Conservation (phyloP, 2,888 invertebrate genomes). For the Desoria tigrina region DNA sequence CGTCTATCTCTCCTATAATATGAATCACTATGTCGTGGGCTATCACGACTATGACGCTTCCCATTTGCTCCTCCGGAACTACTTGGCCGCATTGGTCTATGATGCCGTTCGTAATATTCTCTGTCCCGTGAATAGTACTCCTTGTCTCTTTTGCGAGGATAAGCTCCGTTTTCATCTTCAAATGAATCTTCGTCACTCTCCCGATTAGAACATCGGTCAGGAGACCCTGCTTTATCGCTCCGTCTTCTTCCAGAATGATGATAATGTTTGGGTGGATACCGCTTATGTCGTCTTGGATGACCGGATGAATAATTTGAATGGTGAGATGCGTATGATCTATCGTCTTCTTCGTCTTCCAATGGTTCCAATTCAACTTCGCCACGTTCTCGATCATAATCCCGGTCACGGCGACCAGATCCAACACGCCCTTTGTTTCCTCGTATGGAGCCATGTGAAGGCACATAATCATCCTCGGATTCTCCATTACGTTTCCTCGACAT, state of each 20-base stretch:
- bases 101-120: conserved; percentile 58
- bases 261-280: conserved; percentile 35
- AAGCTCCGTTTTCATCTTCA: conserved; percentile 55
- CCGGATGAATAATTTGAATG: conserved; percentile 41
- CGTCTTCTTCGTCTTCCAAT: conserved; percentile 48
- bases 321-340: conserved; percentile 47
- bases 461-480: conserved; percentile 49
- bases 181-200: conserved; percentile 50
- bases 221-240: conserved; percentile 13
- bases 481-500: conserved; percentile 33
- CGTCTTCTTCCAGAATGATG: conserved; percentile 24
- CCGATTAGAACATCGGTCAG: conserved; percentile 48
- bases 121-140: conserved; percentile 57
- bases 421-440: conserved; percentile 20
- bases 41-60: conserved; percentile 57
- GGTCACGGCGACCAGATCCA: background rate
- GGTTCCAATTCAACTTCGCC: conserved; percentile 34
- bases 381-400: conserved; percentile 30
- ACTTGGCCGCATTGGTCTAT: conserved; percentile 57
- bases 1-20: conserved; percentile 33
- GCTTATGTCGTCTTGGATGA: conserved; percentile 27
- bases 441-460: conserved; percentile 29
- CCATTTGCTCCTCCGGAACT: conserved; percentile 59
- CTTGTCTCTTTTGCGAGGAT: conserved; percentile 57
- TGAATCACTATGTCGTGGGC: conserved; percentile 37